Base-by-base conservation (phyloP, 1,140 invertebrate species). In the Schlechtendalia chinensis region DNA sequence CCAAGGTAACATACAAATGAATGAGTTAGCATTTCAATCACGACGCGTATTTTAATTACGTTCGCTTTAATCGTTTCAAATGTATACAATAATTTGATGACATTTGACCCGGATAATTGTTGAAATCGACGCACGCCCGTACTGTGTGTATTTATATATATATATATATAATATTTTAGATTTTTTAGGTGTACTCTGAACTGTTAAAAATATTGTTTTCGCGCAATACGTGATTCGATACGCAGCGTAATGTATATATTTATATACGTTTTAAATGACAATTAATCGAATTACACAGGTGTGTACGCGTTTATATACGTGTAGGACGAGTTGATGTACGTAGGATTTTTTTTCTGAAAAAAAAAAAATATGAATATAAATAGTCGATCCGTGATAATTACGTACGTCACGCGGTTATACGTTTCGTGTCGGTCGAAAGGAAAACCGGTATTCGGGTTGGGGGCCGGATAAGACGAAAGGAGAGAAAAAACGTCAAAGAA, bases 81-180 rank as follows among this genome's bases (percentile, higher is more conserved):
- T 24, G 22, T 10, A 58, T 19, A 32, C 29, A 19, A 63, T 63
- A 19, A 11, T 29, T 19, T 32, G 8, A 19, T 50, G 45, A 69
- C 39, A 50, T 69, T 50, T 69, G 65, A 50, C 45, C 39, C 65
- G 22, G 17, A 69, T 69, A 17, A 69, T 69, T 69, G 47, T 24
- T 47, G 14, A 69, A 50, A 32, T 69, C n/a, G 14, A 5, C 24
- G 1, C n/a, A 24, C 14, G 47, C 8, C 6, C 27, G 3, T 72
- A n/a, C 10, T 72, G 19, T 32, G 16, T 69, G 24, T 27, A 53
- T 5, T 8, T 39, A 39, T 39, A 39, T 39, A 39, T 39, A 39
- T 39, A 39, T 39, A 39, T 39, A 39, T 39, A 39, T n/a, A n/a
- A 19, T 29, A 53, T 71, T 53, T 12, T 19, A 29, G 69, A 47